These are phyloP conservation scores for Craterocephalus amniculus DNA, from an alignment of 2,797 vertebrate genomes.

Conservation along the genomic window DNA sequence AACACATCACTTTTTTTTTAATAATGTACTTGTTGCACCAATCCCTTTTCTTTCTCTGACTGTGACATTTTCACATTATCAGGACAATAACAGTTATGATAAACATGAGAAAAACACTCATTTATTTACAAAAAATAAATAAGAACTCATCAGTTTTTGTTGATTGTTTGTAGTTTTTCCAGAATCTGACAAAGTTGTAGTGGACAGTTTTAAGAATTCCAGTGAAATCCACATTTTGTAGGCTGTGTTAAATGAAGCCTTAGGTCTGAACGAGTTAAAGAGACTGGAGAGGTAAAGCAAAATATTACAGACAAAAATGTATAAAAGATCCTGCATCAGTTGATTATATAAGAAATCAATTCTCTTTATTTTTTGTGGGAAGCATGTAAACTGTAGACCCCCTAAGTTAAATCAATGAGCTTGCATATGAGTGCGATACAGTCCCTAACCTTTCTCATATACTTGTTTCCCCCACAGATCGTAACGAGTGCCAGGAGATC, in stretches of 20 bases:
- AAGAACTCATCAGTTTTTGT: too few species aligned
- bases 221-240: background rate
- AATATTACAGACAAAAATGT: background rate
- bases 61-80: too few species aligned
- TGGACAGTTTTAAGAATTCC: background rate
- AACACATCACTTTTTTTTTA: too few species aligned
- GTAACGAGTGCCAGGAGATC: constrained; percentile 93
- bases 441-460: background rate
- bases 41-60: too few species aligned
- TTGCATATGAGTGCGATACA: background rate
- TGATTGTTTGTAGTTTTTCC: too few species aligned
- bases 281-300: background rate
- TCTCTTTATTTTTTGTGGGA: background rate
- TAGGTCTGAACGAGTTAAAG: background rate
- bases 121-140: too few species aligned
- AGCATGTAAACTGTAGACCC: background rate
- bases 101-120: too few species aligned
- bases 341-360: background rate
- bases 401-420: background rate
- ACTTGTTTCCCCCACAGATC: constrained; percentile 75
- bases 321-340: background rate
- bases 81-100: too few species aligned
- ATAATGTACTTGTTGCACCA: too few species aligned
- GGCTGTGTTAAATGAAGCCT: background rate
- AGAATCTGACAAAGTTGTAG: too few species aligned